Base-by-base conservation (phyloP, 2,888 invertebrate species). In the Phortica magna region DNA sequence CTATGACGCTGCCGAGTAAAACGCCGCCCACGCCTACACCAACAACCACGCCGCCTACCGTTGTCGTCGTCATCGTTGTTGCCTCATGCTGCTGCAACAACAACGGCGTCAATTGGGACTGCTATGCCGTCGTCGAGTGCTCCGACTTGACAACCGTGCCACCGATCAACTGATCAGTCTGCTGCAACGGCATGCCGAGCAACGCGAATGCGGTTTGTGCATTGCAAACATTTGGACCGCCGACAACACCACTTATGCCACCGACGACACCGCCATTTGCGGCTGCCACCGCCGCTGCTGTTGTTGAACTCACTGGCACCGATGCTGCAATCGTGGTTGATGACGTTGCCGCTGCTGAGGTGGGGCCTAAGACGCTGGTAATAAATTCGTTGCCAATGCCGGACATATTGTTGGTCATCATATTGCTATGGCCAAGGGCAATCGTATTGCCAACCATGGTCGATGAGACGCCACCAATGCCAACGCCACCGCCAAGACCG, bases 121-220 rank as follows among this genome's bases (percentile, higher is more conserved):
- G 91, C 90, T 90, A 90, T 91, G 90, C 91, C 72, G 81, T 84
- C 77, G 89, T 83, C 64, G 88, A 82, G 75, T 89, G 89, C 78
- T 89, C 89, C 77, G 89, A 85, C 42, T 89, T 88, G 53, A 81
- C 82, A 7, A 79, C 79, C 53, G 79, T 78, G 59, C 80, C 81
- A 1, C 76, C 79, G 19, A 82, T 79, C 12, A 82, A 74, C 70
- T 82, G 82, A 73, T 82, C 80, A 73, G 9, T 9, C 61, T 82
- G 81, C 65, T 77, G 73, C 39, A 84, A 84, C 14, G 85, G 81
- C 53, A 86, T 81, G 68, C 89, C 87, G 88, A 89, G 89, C 48
- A 89, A 75, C 17, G 86, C 81, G 82, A 89, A 79, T 14, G 87
- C 85, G 41, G 85, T 80, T 75, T 84, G 82, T 70, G 84, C 78